Evolutionary conservation across 2,888 invertebrate genomes (phyloP).

Genomic region (Criorhina ranunculi): DNA sequence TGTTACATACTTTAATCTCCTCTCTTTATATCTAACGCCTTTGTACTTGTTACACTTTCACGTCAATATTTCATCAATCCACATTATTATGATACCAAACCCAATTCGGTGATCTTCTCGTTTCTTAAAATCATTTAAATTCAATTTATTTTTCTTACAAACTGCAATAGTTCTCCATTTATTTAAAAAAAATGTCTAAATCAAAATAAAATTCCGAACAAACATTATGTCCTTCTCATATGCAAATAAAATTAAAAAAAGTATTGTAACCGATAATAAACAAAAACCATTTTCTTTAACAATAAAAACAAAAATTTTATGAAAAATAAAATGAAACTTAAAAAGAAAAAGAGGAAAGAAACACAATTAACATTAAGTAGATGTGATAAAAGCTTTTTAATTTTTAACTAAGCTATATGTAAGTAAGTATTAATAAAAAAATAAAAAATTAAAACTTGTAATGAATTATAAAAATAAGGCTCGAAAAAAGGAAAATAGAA

Average conservation of each 20-base stretch:
- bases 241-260: slow-evolving; percentile 38
- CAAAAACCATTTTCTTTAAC: slow-evolving; percentile 41
- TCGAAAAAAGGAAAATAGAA: slow-evolving; percentile 47
- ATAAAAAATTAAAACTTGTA: slow-evolving; percentile 40
- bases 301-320: background rate
- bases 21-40: too few relatives aligned
- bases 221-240: slow-evolving; percentile 52
- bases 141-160: too few relatives aligned
- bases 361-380: slow-evolving; percentile 75
- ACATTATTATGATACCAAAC: too few relatives aligned
- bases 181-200: background rate
- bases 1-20: too few relatives aligned
- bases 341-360: slow-evolving; percentile 37
- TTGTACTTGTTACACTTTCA: too few relatives aligned
- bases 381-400: slow-evolving; percentile 76
- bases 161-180: too few relatives aligned
- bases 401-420: slow-evolving; percentile 62
- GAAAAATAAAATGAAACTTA: slow-evolving; percentile 21
- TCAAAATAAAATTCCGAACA: background rate
- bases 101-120: too few relatives aligned
- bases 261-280: slow-evolving; percentile 47
- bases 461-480: slow-evolving; percentile 29
- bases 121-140: too few relatives aligned
- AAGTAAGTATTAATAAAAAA: slow-evolving; percentile 51
- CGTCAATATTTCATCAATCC: too few relatives aligned